Conservation (phyloP, 2,113 vertebrate genomes). For the Thunnus maccoyii region DNA sequence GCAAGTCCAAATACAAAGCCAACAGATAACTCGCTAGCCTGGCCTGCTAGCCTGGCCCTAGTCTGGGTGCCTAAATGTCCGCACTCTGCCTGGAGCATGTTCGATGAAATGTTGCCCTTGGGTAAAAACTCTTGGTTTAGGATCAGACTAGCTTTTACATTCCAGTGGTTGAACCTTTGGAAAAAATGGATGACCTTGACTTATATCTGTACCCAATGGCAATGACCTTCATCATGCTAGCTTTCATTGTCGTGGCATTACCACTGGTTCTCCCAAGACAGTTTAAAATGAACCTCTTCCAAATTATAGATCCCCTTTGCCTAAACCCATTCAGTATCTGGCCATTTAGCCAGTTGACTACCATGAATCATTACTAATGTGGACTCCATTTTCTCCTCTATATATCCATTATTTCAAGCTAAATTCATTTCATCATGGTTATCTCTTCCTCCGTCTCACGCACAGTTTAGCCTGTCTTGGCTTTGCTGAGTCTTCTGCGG, state of each 20-base stretch:
- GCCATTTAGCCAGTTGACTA: not conserved
- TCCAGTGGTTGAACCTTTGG: constrained; percentile 39
- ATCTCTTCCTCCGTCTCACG: constrained; percentile 2
- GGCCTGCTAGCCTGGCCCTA: constrained; percentile 1
- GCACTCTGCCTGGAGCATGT: constrained; percentile 48
- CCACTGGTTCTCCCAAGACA: constrained; percentile 19
- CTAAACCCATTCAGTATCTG: constrained; percentile 1
- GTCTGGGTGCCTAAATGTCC: constrained; percentile 22
- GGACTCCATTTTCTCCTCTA: not conserved
- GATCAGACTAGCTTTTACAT: constrained; percentile 48
- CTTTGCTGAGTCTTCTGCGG: constrained; percentile 39
- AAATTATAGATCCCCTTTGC: constrained; percentile 1
- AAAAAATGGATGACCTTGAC: constrained; percentile 28
- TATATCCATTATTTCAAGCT: not conserved
- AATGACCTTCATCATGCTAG: constrained; percentile 61
- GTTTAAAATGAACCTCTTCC: constrained; percentile 28
- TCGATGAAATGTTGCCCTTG: constrained; percentile 67
- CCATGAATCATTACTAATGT: constrained; percentile 13
- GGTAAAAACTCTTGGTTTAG: constrained; percentile 53
- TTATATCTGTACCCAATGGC: constrained; percentile 57
- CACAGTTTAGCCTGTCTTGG: constrained; percentile 10
- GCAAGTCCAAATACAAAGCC: constrained; percentile 93
- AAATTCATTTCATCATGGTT: constrained; percentile 9
- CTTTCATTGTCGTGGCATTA: constrained; percentile 54
- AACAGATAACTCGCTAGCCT: constrained; percentile 86